Conservation (phyloP, 2,888 invertebrate genomes). For the Hemicrepidius hirtus region DNA sequence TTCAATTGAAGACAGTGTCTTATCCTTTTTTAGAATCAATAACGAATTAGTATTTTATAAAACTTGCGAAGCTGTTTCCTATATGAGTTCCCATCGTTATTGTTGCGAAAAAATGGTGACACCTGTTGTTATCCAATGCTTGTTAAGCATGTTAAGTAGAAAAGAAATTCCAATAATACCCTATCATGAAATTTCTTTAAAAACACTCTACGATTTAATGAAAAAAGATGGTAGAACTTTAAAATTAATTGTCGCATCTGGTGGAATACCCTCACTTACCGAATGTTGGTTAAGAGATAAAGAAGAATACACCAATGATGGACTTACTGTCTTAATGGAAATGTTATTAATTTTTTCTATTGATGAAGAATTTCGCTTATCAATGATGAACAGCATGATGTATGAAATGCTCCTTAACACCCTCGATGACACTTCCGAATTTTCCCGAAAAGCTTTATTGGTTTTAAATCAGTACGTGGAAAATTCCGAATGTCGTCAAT, state of each 20-base stretch:
- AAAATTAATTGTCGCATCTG: conserved; percentile 14
- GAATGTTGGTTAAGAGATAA: conserved; percentile 17
- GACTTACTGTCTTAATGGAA: conserved; percentile 18
- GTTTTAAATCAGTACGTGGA: conserved; percentile 41
- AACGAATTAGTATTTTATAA: conserved; percentile 45
- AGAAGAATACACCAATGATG: conserved; percentile 35
- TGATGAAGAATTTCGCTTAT: background rate
- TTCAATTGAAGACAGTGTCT: conserved; percentile 42
- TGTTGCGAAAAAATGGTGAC: conserved; percentile 49
- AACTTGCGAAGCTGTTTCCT: conserved; percentile 36
- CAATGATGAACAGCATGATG: conserved; percentile 20
- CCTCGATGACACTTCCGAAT: conserved; percentile 24
- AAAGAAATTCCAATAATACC: conserved; percentile 35
- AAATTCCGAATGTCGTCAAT: conserved; percentile 36
- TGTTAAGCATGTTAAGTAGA: conserved; percentile 31
- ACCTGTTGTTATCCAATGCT: conserved; percentile 39
- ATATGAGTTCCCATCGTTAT: conserved; percentile 42
- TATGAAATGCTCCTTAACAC: conserved; percentile 31
- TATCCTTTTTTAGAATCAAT: conserved; percentile 44
- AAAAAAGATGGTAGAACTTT: conserved; percentile 37
- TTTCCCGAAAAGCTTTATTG: conserved; percentile 28
- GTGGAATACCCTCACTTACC: conserved; percentile 20
- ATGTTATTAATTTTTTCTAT: conserved; percentile 36
- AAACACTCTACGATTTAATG: conserved; percentile 32
- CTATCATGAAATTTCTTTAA: conserved; percentile 46